Conservation (phyloP, 2,113 vertebrate species). For the Phyllostomus discolor region DNA sequence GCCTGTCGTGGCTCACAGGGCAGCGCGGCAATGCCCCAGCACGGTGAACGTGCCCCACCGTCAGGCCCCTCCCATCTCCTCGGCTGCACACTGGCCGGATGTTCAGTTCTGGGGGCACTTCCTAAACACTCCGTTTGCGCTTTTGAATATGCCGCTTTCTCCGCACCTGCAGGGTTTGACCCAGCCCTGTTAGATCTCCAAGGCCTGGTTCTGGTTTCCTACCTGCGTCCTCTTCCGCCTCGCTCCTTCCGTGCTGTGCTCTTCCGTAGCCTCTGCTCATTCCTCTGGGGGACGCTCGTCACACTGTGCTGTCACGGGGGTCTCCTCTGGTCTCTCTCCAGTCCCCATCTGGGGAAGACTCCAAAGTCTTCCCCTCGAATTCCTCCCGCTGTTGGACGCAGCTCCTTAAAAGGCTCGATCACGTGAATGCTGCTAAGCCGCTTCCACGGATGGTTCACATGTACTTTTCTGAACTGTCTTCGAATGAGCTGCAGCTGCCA, state of each 20-base stretch:
- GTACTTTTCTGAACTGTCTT: background rate
- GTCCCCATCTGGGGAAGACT: constrained; percentile 86
- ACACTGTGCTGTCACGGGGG: too few species aligned
- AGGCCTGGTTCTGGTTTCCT: too few species aligned
- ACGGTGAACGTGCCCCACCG: background rate
- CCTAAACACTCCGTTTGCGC: background rate
- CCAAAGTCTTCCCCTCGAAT: constrained; percentile 85
- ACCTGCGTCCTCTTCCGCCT: background rate
- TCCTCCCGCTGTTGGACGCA: constrained; percentile 87
- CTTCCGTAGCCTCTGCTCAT: background rate
- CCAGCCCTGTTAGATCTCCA: too few species aligned
- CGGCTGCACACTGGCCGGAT: too few species aligned
- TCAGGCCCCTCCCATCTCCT: background rate
- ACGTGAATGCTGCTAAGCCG: constrained; percentile 83
- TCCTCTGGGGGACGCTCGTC: background rate
- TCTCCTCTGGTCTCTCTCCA: background rate
- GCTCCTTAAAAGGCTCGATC: constrained; percentile 85
- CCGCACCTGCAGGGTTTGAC: background rate
- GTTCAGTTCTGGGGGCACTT: background rate
- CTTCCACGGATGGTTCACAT: constrained; percentile 75
- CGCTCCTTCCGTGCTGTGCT: too few species aligned
- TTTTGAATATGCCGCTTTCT: background rate
- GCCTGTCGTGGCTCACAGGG: background rate
- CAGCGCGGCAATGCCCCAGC: background rate
- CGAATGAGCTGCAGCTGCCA: background rate